These are phyloP conservation scores for Standfussiana lucernea DNA, from an alignment of 2,888 invertebrate genomes.

Conservation along the genomic window DNA sequence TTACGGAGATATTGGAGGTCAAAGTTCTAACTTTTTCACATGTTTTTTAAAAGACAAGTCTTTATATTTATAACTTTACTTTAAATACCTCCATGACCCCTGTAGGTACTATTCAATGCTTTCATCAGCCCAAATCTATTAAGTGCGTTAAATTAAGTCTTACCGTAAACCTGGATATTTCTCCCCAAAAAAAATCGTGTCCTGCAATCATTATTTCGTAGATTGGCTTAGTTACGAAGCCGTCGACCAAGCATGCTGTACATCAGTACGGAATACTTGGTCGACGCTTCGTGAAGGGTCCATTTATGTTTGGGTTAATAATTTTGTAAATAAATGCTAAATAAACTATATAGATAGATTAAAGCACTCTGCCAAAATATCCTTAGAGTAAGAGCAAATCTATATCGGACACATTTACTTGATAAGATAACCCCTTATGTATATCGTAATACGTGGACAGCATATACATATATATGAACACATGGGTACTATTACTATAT, in stretches of 20 bases:
- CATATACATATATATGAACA: neutral
- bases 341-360: neutral
- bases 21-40: neutral
- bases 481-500: neutral
- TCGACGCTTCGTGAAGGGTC: too few species aligned
- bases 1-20: neutral
- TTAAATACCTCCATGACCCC: neutral
- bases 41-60: too few species aligned
- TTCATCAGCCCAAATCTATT: neutral
- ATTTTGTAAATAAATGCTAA: neutral
- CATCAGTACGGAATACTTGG: too few species aligned
- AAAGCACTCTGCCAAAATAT: neutral
- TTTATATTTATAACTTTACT: neutral
- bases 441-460: neutral
- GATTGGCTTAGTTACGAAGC: neutral
- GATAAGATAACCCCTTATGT: conserved; percentile 40
- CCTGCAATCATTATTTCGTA: neutral
- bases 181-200: neutral
- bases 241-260: too few species aligned
- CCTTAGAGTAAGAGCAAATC: conserved; percentile 11
- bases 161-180: too few species aligned
- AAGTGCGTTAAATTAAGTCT: too few species aligned
- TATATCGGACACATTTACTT: conserved; percentile 6
- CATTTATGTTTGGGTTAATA: too few species aligned
- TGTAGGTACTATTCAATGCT: neutral